phyloP scores from a whole-genome alignment of 1,140 invertebrate species.

The Aphaenogaster rudis region DNA sequence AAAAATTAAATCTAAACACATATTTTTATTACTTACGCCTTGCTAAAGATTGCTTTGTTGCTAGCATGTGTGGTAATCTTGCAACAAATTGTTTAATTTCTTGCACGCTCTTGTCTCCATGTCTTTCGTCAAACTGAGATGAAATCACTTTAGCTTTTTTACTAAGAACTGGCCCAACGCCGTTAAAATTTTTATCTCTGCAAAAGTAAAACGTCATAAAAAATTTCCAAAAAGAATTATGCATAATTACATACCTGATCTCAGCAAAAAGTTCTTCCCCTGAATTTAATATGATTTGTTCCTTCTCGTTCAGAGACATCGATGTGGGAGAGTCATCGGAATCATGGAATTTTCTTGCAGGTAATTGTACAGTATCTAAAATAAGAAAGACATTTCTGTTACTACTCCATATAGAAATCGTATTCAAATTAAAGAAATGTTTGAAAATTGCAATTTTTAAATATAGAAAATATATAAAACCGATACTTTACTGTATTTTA shows the following conservation, averaged over 20 bases:
- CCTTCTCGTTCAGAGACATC: conserved; percentile 90
- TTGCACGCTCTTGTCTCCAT: conserved; percentile 95
- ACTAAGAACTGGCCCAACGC: conserved; percentile 94
- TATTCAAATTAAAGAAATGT: neutral
- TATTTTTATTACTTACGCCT: conserved; percentile 83
- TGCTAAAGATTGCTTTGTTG: conserved; percentile 94
- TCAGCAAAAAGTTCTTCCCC: conserved; percentile 96
- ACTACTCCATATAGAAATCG: conserved; percentile 20
- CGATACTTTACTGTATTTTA: conserved; percentile 89
- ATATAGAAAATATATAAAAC: conserved; percentile 7
- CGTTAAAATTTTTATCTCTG: conserved; percentile 97
- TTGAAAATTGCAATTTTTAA: neutral
- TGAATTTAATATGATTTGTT: conserved; percentile 96
- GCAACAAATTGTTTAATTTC: conserved; percentile 98
- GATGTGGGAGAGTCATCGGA: conserved; percentile 89
- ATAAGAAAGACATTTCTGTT: conserved; percentile 45
- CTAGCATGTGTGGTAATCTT: conserved; percentile 95
- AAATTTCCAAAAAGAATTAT: neutral
- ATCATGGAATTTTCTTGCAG: conserved; percentile 93
- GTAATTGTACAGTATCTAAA: conserved; percentile 93
- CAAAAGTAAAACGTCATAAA: conserved; percentile 67
- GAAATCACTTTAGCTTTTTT: conserved; percentile 96
- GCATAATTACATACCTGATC: conserved; percentile 86
- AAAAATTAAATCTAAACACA: neutral
- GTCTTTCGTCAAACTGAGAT: conserved; percentile 94